Evolutionary conservation across 2,888 invertebrate species (phyloP).

Genomic region (Trissolcus japonicus): DNA sequence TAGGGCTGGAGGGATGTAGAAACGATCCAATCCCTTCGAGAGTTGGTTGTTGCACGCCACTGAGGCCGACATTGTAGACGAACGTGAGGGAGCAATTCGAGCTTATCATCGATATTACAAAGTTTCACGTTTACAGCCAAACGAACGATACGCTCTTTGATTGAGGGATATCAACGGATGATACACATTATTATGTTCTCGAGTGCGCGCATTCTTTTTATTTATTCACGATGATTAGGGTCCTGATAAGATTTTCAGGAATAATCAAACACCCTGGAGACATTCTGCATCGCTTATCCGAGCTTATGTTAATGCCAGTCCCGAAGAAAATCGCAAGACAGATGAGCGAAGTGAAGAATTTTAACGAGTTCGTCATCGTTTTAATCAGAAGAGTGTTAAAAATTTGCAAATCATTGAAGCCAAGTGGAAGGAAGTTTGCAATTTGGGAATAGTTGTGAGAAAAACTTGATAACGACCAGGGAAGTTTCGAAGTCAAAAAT

Average conservation of each 20-base stretch:
- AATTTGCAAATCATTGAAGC: no score
- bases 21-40: slow-evolving; percentile 53
- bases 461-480: no score
- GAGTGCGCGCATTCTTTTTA: no score
- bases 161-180: slow-evolving; percentile 38
- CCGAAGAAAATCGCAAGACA: slow-evolving; percentile 74
- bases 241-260: slow-evolving; percentile 64
- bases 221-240: slow-evolving; percentile 60
- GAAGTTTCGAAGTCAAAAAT: no score
- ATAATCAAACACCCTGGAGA: slow-evolving; percentile 61
- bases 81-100: slow-evolving; percentile 66
- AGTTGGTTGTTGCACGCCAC: slow-evolving; percentile 54
- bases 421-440: no score
- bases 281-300: slow-evolving; percentile 73
- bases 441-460: no score
- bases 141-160: slow-evolving; percentile 49
- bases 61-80: slow-evolving; percentile 65
- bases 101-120: slow-evolving; percentile 73
- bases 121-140: slow-evolving; percentile 62
- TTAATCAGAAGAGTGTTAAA: slow-evolving; percentile 19
- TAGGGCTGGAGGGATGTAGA: slow-evolving; percentile 59
- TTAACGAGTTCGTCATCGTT: slow-evolving; percentile 9
- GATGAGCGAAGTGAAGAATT: slow-evolving; percentile 65
- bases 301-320: slow-evolving; percentile 75
- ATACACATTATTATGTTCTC: slow-evolving; percentile 47